These are phyloP conservation scores for Hippopotamyrus pictus DNA, from an alignment of 2,797 vertebrate genomes.

Conservation along the genomic window DNA sequence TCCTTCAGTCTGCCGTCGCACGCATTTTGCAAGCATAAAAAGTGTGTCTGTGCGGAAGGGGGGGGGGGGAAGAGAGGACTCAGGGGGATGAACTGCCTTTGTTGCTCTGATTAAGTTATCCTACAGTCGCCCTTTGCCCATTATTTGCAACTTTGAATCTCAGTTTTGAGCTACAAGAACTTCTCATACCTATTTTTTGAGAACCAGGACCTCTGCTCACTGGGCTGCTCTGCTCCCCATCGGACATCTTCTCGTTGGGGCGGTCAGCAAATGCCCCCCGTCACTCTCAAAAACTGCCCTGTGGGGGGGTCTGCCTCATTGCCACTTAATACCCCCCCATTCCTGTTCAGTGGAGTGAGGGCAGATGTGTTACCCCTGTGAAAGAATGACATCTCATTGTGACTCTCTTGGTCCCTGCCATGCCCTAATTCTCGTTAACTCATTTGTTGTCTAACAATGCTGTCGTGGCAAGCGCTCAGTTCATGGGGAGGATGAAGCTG, in stretches of 20 bases:
- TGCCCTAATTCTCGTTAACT: background rate
- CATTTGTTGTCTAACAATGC: background rate
- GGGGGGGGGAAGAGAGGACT: background rate
- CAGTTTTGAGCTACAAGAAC: background rate
- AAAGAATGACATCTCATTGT: background rate
- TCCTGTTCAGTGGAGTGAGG: background rate
- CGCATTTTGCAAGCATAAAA: background rate
- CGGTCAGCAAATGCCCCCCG: background rate
- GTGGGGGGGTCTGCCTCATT: background rate
- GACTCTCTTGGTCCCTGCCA: background rate
- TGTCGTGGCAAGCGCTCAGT: background rate
- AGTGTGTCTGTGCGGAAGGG: background rate
- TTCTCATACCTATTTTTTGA: background rate
- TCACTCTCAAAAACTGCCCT: background rate
- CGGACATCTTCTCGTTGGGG: background rate
- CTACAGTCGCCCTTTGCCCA: background rate
- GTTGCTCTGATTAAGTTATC: background rate
- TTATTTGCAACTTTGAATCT: background rate
- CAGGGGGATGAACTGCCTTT: background rate
- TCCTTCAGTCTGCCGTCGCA: background rate
- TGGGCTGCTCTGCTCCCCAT: background rate
- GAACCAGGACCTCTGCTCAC: background rate
- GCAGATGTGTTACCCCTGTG: background rate
- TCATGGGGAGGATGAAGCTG: slow-evolving; percentile 1
- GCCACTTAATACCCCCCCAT: background rate